Conservation (phyloP, 2,888 invertebrate genomes). For the Lordiphosa fenestrarum region DNA sequence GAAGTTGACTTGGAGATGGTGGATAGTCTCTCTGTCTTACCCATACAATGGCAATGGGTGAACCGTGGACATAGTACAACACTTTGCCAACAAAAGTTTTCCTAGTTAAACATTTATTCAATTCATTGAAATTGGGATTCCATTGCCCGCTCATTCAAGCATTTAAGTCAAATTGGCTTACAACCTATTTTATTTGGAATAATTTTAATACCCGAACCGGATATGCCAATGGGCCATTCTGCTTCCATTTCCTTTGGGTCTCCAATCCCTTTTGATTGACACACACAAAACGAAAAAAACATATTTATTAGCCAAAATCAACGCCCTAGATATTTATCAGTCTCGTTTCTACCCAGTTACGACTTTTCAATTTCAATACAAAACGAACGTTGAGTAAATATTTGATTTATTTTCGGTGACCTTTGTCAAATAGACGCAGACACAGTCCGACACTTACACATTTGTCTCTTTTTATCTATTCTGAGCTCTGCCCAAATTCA, state of each 20-base stretch:
- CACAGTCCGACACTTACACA: slow-evolving; percentile 22
- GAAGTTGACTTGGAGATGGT: no score
- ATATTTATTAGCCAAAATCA: slow-evolving; percentile 69
- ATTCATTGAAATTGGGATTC: no score
- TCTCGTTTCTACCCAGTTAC: slow-evolving; percentile 27
- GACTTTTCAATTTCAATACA: slow-evolving; percentile 70
- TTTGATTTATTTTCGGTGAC: slow-evolving; percentile 72
- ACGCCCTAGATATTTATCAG: slow-evolving; percentile 54
- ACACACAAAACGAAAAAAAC: slow-evolving; percentile 16
- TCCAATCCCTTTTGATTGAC: slow-evolving; percentile 17
- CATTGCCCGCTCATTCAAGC: no score
- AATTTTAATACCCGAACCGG: no score
- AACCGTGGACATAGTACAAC: no score
- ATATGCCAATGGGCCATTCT: slow-evolving; percentile 3
- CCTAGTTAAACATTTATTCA: no score
- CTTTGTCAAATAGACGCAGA: slow-evolving; percentile 58
- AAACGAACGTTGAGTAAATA: slow-evolving; percentile 57
- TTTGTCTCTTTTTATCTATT: slow-evolving; percentile 54
- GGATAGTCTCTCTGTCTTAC: no score
- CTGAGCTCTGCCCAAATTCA: slow-evolving; percentile 51
- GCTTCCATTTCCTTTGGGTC: slow-evolving; percentile 39
- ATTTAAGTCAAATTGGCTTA: no score
- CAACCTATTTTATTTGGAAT: no score
- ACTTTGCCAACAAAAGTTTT: no score
- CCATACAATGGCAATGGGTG: no score